Percentiles rank a stretch among this genome's conserved stretches.
Conservation (phyloP, 2,113 vertebrate genomes). For the Misgurnus anguillicaudatus region DNA sequence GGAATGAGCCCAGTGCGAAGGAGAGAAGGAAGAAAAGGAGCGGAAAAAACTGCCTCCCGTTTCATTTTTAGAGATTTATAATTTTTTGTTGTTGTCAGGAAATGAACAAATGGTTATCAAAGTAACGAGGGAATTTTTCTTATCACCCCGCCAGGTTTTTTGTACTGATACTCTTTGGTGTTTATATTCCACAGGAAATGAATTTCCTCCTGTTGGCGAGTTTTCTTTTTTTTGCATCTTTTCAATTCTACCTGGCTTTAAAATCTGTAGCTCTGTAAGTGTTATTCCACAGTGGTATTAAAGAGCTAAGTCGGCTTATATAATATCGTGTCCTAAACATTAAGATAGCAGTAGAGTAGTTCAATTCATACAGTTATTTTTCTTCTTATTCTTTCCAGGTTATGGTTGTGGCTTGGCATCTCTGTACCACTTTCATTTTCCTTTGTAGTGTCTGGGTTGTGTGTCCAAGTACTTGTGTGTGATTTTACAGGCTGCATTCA, state of each 20-base stretch:
- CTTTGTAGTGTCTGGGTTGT: neutral
- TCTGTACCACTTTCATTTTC: slow-evolving; percentile 6
- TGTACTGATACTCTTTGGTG: slow-evolving; percentile 89
- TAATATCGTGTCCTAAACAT: slow-evolving; percentile 65
- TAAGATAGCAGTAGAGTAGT: slow-evolving; percentile 68
- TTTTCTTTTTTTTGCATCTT: slow-evolving; percentile 31
- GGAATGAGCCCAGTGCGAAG: slow-evolving; percentile 80
- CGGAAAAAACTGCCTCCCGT: slow-evolving; percentile 75
- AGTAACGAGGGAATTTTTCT: slow-evolving; percentile 88
- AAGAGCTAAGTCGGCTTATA: slow-evolving; percentile 63
- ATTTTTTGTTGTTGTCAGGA: slow-evolving; percentile 97
- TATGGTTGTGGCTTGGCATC: slow-evolving; percentile 42
- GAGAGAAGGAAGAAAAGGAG: slow-evolving; percentile 32
- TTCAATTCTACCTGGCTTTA: slow-evolving; percentile 69
- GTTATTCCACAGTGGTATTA: slow-evolving; percentile 57
- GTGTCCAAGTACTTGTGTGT: slow-evolving; percentile 8
- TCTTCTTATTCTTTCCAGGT: slow-evolving; percentile 40
- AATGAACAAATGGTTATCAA: slow-evolving; percentile 99
- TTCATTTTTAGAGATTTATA: slow-evolving; percentile 86
- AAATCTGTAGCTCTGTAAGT: slow-evolving; percentile 66
- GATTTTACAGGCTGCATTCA: neutral
- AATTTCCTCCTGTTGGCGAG: slow-evolving; percentile 75
- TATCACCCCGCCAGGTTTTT: slow-evolving; percentile 90
- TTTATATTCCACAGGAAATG: slow-evolving; percentile 93
- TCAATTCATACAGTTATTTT: slow-evolving; percentile 74